Evolutionary conservation across 2,797 vertebrate genomes (phyloP), one percentile per base, ranked within the genome.

Genomic region (Poecilia wingei): DNA sequence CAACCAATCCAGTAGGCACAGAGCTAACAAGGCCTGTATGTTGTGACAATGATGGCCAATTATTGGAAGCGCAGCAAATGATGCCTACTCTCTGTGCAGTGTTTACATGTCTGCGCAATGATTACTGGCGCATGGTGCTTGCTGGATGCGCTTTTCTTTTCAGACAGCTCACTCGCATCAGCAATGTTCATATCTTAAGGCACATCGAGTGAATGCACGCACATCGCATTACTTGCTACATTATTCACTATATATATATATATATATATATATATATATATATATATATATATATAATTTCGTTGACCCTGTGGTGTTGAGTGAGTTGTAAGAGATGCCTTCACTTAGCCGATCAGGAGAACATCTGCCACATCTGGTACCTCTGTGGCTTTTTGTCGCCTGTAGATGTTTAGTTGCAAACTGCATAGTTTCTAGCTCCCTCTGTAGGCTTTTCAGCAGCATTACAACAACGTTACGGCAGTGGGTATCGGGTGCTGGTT

Each of bases 1-100:
- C 93, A 94, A 95, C 94, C 90, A 93, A 91, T 94, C 88, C 80
- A 81, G 75, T 82, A 91, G 82, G 79, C 84, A 80, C 71, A 43
- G 78, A 20, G 79, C 74, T 80, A 79, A 57, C 4, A 3, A 51
- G 70, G 81, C 81, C 70, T 82, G 82, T 85, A 79, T 87, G 68
- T 84, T 85, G 82, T 87, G 86, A 90, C 90, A 85, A 71, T 89
- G 81, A 84, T 25, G 33, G 78, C 79, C 90, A 94, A 92, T 93
- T 91, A 94, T 87, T 81, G 74, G 78, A 78, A 75, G 75, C 83
- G 80, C 85, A 41, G 78, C 72, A 82, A 79, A 84, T 51, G 61
- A 43, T 69, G 82, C 74, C 47, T 47, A 4, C 78, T 81, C 78
- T 81, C 74, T 5, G 31, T 61, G 68, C 46, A 12, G 59, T 46